These are phyloP conservation scores for Ceratitis capitata DNA, from an alignment of 1,140 invertebrate species.

Conservation along the genomic window DNA sequence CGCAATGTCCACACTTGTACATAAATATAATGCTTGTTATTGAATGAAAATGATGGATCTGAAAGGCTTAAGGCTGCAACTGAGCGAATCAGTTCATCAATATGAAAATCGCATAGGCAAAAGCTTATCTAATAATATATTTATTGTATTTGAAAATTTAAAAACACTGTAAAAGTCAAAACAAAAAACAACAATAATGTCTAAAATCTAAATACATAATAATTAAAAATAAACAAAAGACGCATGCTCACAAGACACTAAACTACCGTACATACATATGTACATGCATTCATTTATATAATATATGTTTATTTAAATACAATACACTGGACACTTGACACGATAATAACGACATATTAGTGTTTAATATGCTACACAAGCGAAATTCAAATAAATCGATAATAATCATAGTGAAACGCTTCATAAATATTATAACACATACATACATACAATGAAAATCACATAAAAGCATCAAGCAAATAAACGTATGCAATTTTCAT, in stretches of 20 bases:
- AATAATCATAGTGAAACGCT: slow-evolving; percentile 30
- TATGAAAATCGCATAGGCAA: not conserved
- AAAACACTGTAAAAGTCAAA: slow-evolving; percentile 17
- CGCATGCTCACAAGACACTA: not conserved
- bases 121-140: slow-evolving; percentile 38
- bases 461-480: not conserved
- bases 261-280: not conserved
- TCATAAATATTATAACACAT: not conserved
- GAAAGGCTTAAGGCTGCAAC: not conserved
- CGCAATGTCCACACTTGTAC: not conserved
- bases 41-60: not conserved
- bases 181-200: not conserved
- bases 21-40: not conserved
- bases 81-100: not conserved
- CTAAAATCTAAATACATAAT: not conserved
- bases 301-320: not conserved
- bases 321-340: not conserved
- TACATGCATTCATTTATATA: too few relatives aligned
- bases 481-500: slow-evolving; percentile 35
- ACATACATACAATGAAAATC: too few relatives aligned
- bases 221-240: not conserved
- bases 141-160: slow-evolving; percentile 25
- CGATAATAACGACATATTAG: not conserved
- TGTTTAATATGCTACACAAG: not conserved
- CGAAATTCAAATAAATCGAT: slow-evolving; percentile 16